These are phyloP conservation scores for Agraylea sexmaculata DNA, from an alignment of 1,140 invertebrate genomes.

Conservation along the genomic window DNA sequence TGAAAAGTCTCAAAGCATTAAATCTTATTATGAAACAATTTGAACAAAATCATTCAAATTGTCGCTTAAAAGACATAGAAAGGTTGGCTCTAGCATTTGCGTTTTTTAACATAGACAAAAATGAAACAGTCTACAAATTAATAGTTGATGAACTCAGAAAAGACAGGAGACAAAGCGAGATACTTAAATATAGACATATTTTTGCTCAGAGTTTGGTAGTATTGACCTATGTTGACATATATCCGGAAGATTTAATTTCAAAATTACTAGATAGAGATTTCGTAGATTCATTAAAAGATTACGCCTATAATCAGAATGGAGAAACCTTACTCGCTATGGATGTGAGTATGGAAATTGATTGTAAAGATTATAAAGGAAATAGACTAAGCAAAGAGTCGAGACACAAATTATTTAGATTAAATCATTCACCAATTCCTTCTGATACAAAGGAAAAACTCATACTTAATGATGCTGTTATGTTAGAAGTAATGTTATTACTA, in stretches of 20 bases:
- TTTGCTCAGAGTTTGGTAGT: slow-evolving; percentile 36
- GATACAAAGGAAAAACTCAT: slow-evolving; percentile 29
- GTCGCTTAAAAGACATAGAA: slow-evolving; percentile 52
- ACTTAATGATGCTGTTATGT: slow-evolving; percentile 30
- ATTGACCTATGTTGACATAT: slow-evolving; percentile 34
- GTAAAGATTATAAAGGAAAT: slow-evolving; percentile 42
- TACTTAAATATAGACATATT: slow-evolving; percentile 30
- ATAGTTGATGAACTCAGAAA: slow-evolving; percentile 36
- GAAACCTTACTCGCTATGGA: slow-evolving; percentile 44
- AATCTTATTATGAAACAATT: slow-evolving; percentile 30
- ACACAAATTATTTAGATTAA: slow-evolving; percentile 36
- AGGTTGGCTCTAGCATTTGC: slow-evolving; percentile 39
- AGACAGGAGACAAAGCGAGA: slow-evolving; percentile 32
- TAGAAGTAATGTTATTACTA: slow-evolving; percentile 30
- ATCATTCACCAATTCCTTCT: slow-evolving; percentile 33
- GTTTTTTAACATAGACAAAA: slow-evolving; percentile 34
- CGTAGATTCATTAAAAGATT: slow-evolving; percentile 26
- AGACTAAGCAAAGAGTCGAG: slow-evolving; percentile 28
- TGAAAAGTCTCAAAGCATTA: slow-evolving; percentile 29
- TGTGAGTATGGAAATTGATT: slow-evolving; percentile 39
- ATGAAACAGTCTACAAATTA: slow-evolving; percentile 30
- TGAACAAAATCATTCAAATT: slow-evolving; percentile 22
- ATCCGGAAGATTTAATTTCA: slow-evolving; percentile 39
- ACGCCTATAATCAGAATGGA: slow-evolving; percentile 22
- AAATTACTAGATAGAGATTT: slow-evolving; percentile 32